phyloP scores from a whole-genome alignment of 1,140 invertebrate genomes.

The Bombus polaris region DNA sequence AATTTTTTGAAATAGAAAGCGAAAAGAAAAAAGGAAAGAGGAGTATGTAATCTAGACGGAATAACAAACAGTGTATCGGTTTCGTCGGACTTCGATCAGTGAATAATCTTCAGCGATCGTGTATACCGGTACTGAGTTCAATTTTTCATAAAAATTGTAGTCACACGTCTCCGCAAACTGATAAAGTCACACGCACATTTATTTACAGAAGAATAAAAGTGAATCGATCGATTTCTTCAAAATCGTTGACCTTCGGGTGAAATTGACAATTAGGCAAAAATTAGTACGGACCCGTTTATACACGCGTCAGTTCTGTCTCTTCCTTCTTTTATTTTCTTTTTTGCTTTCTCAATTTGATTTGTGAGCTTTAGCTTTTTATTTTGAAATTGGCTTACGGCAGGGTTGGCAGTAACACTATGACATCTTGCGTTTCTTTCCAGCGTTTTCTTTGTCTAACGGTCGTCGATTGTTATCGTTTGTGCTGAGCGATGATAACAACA shows the following conservation, averaged over 20 bases:
- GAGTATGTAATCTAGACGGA: not conserved
- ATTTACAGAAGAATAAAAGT: constrained; percentile 51
- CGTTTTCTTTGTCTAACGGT: not conserved
- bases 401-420: constrained; percentile 36
- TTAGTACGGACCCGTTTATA: constrained; percentile 32
- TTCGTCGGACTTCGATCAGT: constrained; percentile 15
- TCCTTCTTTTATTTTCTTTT: not conserved
- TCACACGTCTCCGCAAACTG: constrained; percentile 30
- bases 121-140: constrained; percentile 37
- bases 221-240: constrained; percentile 13
- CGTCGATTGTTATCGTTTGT: constrained; percentile 4
- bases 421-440: not conserved
- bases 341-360: not conserved
- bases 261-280: constrained; percentile 57
- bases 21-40: constrained; percentile 4
- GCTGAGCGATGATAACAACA: constrained; percentile 23
- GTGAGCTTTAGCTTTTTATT: not conserved
- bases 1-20: constrained; percentile 1
- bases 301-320: constrained; percentile 14
- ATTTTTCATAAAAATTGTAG: constrained; percentile 53
- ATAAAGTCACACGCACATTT: constrained; percentile 43
- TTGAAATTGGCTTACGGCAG: constrained; percentile 2
- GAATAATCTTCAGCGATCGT: constrained; percentile 10
- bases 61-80: not conserved
- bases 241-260: constrained; percentile 34